Percentiles rank a stretch among this genome's conserved stretches.
Conservation (phyloP, 1,140 invertebrate species). For the Cepaea nemoralis region DNA sequence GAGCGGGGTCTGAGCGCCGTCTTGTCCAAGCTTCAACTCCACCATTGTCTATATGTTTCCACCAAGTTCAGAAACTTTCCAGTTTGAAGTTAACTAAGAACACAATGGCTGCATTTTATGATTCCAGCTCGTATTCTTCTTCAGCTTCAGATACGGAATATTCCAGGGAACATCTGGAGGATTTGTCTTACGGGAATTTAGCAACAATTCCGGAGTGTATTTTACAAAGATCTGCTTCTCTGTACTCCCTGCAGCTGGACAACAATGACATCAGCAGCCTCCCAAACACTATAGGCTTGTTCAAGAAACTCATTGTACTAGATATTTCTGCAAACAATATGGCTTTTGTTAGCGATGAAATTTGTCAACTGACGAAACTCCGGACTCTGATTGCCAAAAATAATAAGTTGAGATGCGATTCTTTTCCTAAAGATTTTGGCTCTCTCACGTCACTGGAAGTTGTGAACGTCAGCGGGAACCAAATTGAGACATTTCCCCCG, state of each 20-base stretch:
- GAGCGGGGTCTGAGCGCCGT: neutral
- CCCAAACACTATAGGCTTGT: conserved; percentile 68
- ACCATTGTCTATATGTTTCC: neutral
- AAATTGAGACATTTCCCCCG: conserved; percentile 85
- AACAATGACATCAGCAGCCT: conserved; percentile 70
- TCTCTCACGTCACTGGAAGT: conserved; percentile 79
- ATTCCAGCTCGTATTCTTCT: conserved; percentile 32
- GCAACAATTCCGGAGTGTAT: conserved; percentile 63
- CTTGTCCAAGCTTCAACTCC: neutral
- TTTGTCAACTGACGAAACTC: conserved; percentile 80
- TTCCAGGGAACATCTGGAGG: conserved; percentile 62
- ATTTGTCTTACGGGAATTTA: conserved; percentile 65
- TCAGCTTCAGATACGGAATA: conserved; percentile 57
- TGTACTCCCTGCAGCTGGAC: conserved; percentile 64
- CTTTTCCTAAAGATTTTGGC: conserved; percentile 87
- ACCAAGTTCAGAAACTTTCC: neutral
- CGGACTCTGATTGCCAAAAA: conserved; percentile 87
- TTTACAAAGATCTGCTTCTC: conserved; percentile 46
- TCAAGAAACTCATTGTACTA: conserved; percentile 76
- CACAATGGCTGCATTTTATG: conserved; percentile 35
- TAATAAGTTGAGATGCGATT: conserved; percentile 85
- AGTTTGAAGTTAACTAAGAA: too few species aligned
- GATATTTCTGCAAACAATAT: conserved; percentile 92
- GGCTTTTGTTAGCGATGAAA: conserved; percentile 80
- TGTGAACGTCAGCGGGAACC: conserved; percentile 93